Evolutionary conservation across 2,888 invertebrate species (phyloP).

Genomic region (Pseudeuparius sepicola): DNA sequence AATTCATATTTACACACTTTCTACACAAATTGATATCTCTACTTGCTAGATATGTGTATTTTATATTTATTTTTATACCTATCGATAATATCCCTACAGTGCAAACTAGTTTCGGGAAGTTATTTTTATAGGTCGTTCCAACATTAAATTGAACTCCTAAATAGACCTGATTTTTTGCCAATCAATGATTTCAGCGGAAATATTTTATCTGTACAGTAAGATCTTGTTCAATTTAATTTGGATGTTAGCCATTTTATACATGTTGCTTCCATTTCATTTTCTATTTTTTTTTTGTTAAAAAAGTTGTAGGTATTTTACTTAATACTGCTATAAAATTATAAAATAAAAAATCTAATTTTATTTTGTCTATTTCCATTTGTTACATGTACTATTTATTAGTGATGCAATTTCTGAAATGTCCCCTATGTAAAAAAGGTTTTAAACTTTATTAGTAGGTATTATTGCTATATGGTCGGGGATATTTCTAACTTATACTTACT

Average conservation of each 20-base stretch:
- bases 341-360: too few relatives aligned
- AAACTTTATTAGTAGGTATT: slow-evolving; percentile 30
- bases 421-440: slow-evolving; percentile 26
- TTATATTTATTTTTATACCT: slow-evolving; percentile 28
- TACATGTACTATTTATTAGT: slow-evolving; percentile 7
- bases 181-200: slow-evolving; percentile 13
- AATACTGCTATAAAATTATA: too few relatives aligned
- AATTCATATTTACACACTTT: slow-evolving; percentile 31
- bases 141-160: slow-evolving; percentile 20
- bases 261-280: too few relatives aligned
- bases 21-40: slow-evolving; percentile 30
- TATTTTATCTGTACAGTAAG: slow-evolving; percentile 20
- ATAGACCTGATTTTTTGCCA: slow-evolving; percentile 4
- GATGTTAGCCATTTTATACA: too few relatives aligned
- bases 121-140: slow-evolving; percentile 24
- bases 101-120: slow-evolving; percentile 35
- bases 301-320: too few relatives aligned
- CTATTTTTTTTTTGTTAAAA: slow-evolving; percentile 26
- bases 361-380: slow-evolving; percentile 17
- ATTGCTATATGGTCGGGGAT: slow-evolving; percentile 38
- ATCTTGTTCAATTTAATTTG: too few relatives aligned
- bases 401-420: slow-evolving; percentile 26
- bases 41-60: slow-evolving; percentile 36
- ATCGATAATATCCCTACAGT: slow-evolving; percentile 27
- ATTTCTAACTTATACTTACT: slow-evolving; percentile 24